Evolutionary conservation across 2,113 vertebrate species (phyloP), one percentile per base, ranked within the genome.

Genomic region (Chauna torquata): DNA sequence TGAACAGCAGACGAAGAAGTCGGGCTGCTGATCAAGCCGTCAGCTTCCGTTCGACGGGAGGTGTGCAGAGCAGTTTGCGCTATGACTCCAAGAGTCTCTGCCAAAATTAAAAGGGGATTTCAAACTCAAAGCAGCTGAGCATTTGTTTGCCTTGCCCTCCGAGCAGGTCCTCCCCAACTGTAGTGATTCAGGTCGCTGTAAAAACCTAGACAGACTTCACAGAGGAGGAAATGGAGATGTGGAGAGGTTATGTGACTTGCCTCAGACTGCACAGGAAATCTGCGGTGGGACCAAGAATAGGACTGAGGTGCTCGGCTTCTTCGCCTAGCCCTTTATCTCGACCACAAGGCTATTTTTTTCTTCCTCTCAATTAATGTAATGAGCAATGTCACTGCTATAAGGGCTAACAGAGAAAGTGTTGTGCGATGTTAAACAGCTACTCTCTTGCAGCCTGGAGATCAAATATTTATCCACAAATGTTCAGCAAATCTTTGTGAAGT

Each of bases 231-330:
- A 62, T 32, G n/a, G 40, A 93, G 75, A 32, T 55, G 64, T 7
- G 16, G 32, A 64, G n/a, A 76, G 44, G 16, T 92, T 82, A 25
- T 68, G 81, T 57, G 76, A 75, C 38, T 77, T 4, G 0, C 32
- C 36, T 13, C 88, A 84, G 82, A 36, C 32, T 6, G 47, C 3
- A 52, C 95, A 94, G 95, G 83, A 95, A 94, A 75, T 24, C 47
- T 75, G 86, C 0, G 15, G 69, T 79, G 81, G 52, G 61, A 47
- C 55, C 49, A 77, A 92, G 80, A 82, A 47, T 8, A 81, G 82
- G 69, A 59, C 57, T 7, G 44, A 78, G 52, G 88, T 52, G 68
- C 68, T 83, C 0, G 0, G 38, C 45, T 92, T 61, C 34, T 68
- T 22, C 11, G 16, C 32, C n/a, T 28, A 45, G 80, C 8, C 44